These are phyloP conservation scores for Microtus pennsylvanicus DNA, from an alignment of 2,113 vertebrate genomes.

Conservation along the genomic window DNA sequence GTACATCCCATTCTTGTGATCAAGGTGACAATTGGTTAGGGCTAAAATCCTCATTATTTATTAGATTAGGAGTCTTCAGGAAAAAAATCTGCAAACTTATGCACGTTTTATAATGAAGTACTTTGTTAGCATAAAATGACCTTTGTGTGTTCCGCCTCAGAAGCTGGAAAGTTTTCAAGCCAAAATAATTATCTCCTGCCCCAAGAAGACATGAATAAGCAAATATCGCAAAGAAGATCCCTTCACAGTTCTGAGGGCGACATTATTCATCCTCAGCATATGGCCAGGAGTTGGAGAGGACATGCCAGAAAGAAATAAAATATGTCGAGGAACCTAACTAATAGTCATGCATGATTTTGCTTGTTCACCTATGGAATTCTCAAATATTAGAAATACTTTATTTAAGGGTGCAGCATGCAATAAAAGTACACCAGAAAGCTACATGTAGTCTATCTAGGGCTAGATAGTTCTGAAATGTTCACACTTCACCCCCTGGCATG, in stretches of 20 bases:
- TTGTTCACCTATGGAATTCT: slow-evolving; percentile 37
- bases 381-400: slow-evolving; percentile 29
- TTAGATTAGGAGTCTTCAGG: not conserved
- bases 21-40: not conserved
- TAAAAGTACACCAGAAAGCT: slow-evolving; percentile 10
- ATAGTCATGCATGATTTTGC: slow-evolving; percentile 16
- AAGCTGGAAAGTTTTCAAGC: slow-evolving; percentile 29
- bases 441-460: slow-evolving; percentile 27
- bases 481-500: no score
- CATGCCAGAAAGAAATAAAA: not conserved
- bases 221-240: not conserved
- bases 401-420: slow-evolving; percentile 30
- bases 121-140: slow-evolving; percentile 48
- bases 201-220: not conserved
- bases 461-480: not conserved
- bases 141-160: slow-evolving; percentile 5
- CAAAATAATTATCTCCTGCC: not conserved
- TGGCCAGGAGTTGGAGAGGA: not conserved
- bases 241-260: not conserved
- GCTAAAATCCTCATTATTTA: not conserved
- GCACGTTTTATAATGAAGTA: slow-evolving; percentile 14
- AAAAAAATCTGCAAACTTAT: slow-evolving; percentile 10
- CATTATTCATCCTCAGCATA: not conserved
- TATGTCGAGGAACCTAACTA: not conserved
- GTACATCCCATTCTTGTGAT: not conserved